These are phyloP conservation scores for Entomobrya multifasciata DNA, from an alignment of 2,888 invertebrate genomes.

Conservation along the genomic window DNA sequence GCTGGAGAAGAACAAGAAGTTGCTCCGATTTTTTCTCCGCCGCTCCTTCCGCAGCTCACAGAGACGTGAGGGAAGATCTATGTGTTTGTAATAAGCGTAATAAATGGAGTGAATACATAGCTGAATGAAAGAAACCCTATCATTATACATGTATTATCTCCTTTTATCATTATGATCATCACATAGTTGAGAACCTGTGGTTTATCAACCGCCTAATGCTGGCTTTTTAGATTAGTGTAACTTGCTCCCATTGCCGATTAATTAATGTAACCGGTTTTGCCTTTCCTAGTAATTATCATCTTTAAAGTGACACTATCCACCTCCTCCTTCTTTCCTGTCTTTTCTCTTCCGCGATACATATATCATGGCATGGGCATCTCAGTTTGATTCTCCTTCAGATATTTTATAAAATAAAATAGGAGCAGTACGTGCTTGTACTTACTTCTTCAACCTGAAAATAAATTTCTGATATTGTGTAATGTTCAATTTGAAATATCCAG, in stretches of 20 bases:
- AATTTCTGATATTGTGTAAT: slow-evolving; percentile 47
- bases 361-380: no score
- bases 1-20: slow-evolving; percentile 22
- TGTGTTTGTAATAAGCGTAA: slow-evolving; percentile 39
- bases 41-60: background rate
- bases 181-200: slow-evolving; percentile 37
- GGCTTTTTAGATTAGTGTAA: slow-evolving; percentile 68
- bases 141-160: slow-evolving; percentile 40
- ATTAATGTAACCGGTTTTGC: slow-evolving; percentile 75
- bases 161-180: background rate
- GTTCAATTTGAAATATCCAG: slow-evolving; percentile 30
- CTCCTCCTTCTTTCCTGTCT: slow-evolving; percentile 41
- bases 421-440: background rate
- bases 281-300: slow-evolving; percentile 72
- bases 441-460: slow-evolving; percentile 26
- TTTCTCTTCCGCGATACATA: slow-evolving; percentile 41
- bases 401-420: no score
- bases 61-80: background rate
- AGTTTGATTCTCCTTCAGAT: no score
- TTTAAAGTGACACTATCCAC: slow-evolving; percentile 70
- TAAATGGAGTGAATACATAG: slow-evolving; percentile 28
- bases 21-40: slow-evolving; percentile 44
- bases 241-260: slow-evolving; percentile 70
- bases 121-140: slow-evolving; percentile 36
- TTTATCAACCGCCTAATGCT: slow-evolving; percentile 59